Evolutionary conservation across 2,888 invertebrate species (phyloP).

Genomic region (Electrophaes corylata): DNA sequence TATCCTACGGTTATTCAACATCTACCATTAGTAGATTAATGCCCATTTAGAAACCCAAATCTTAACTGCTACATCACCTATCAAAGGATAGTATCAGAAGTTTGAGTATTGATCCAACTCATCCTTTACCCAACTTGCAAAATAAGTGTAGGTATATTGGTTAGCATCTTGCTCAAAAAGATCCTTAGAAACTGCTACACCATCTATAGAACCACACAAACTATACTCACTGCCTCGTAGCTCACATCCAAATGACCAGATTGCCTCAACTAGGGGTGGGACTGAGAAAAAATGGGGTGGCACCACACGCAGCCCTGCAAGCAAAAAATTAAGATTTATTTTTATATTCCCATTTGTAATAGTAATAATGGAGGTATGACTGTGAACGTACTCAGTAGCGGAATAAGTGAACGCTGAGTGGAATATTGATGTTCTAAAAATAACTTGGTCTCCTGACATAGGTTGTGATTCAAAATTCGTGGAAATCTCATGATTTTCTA

Average conservation of each 20-base stretch:
- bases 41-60: too few species aligned
- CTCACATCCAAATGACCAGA: constrained; percentile 36
- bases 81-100: too few species aligned
- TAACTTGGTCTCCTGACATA: constrained; percentile 4
- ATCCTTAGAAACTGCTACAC: neutral
- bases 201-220: constrained; percentile 18
- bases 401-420: constrained; percentile 35
- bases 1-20: too few species aligned
- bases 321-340: constrained; percentile 79
- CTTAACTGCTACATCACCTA: too few species aligned
- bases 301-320: constrained; percentile 65
- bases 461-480: constrained; percentile 11
- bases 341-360: constrained; percentile 60
- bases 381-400: constrained; percentile 41
- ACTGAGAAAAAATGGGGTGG: constrained; percentile 69
- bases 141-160: neutral
- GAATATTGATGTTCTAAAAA: constrained; percentile 33
- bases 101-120: neutral
- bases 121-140: neutral
- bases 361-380: constrained; percentile 59
- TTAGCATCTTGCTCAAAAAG: neutral
- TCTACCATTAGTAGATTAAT: too few species aligned
- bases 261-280: constrained; percentile 53
- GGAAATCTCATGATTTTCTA: constrained; percentile 4
- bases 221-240: constrained; percentile 32